phyloP scores from a whole-genome alignment of 2,113 vertebrate genomes.

The Micronycteris hirsuta region DNA sequence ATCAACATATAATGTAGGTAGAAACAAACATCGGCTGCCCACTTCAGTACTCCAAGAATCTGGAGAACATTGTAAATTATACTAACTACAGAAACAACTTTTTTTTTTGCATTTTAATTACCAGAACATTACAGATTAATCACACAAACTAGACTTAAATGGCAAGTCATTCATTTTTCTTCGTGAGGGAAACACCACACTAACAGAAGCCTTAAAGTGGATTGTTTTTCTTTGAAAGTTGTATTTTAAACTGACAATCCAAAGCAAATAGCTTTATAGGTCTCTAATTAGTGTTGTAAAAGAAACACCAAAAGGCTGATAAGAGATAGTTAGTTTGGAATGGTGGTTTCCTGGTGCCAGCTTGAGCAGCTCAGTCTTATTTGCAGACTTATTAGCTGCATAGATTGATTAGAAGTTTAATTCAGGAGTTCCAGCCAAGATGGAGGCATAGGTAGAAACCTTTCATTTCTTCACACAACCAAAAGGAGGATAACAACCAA shows the following conservation, averaged over 20 bases:
- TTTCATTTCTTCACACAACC: too few relatives aligned
- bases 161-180: constrained; percentile 68
- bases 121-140: constrained; percentile 74
- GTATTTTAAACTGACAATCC: constrained; percentile 74
- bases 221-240: constrained; percentile 73
- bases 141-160: constrained; percentile 72
- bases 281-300: constrained; percentile 76
- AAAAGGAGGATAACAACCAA: too few relatives aligned
- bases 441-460: too few relatives aligned
- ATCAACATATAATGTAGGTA: neutral
- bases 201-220: constrained; percentile 67
- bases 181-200: constrained; percentile 72
- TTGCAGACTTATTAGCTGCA: constrained; percentile 80
- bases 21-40: neutral
- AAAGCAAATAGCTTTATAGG: constrained; percentile 73
- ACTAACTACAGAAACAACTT: constrained; percentile 65
- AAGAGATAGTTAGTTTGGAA: constrained; percentile 79
- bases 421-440: neutral
- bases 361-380: constrained; percentile 75
- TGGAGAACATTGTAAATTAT: constrained; percentile 71
- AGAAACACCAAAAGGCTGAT: constrained; percentile 81
- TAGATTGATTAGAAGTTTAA: constrained; percentile 80
- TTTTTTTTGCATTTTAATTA: constrained; percentile 75
- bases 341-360: constrained; percentile 75
- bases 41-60: constrained; percentile 61